A percentile compares a stretch with the other conserved stretches of the same genome.
These are phyloP conservation scores for Acropternis orthonyx DNA, from an alignment of 2,797 vertebrate genomes.

Conservation along the genomic window DNA sequence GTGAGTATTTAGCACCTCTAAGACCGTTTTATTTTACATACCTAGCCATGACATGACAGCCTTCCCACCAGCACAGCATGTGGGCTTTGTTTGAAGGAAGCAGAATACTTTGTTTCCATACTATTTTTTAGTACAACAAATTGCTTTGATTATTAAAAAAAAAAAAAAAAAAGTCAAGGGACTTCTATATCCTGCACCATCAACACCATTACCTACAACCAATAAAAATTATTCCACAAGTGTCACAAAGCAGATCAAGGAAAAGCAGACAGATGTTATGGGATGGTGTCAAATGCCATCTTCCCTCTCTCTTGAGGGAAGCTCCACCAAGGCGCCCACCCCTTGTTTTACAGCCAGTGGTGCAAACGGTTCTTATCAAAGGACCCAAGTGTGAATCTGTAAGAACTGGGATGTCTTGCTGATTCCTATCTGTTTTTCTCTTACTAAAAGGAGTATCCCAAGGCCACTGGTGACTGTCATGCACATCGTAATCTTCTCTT, in stretches of 20 bases:
- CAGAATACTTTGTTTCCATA: not conserved
- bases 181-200: not conserved
- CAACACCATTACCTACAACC: not conserved
- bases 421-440: not conserved
- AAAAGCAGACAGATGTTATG: not conserved
- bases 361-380: not conserved
- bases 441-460: not conserved
- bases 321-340: rapidly evolving
- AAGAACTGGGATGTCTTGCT: not conserved
- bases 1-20: not conserved
- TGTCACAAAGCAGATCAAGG: not conserved
- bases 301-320: not conserved
- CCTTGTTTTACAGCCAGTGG: not conserved
- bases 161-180: not conserved
- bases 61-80: not conserved
- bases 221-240: not conserved
- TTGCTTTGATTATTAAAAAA: not conserved
- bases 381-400: rapidly evolving
- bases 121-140: not conserved
- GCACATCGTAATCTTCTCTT: rapidly evolving
- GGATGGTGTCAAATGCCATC: not conserved
- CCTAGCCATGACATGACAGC: not conserved
- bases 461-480: not conserved
- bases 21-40: not conserved
- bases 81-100: not conserved